Evolutionary conservation across 2,113 vertebrate species (phyloP), one percentile per base, ranked within the genome.

Genomic region (Grantiella picta): DNA sequence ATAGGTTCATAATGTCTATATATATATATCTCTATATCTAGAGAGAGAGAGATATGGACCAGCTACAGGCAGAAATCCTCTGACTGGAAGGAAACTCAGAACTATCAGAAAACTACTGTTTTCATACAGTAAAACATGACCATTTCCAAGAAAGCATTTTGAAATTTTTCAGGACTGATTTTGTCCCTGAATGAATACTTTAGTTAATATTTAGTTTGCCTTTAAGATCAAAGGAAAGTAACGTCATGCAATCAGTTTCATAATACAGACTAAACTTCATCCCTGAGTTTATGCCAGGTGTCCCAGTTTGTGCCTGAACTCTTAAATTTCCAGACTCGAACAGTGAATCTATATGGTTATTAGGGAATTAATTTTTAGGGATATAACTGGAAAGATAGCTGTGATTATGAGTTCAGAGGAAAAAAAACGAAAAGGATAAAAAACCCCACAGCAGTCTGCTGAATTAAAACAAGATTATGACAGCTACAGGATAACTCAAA

Each of bases 41-140:
- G n/a, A n/a, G n/a, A 1, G 8, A 11, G 28, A 20, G 8, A 11
- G 29, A 20, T 8, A 6, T 1, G 6, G 33, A 63, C 17, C 28
- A 80, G 15, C 47, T 8, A 63, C 6, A 78, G 42, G 24, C 28
- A 94, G 35, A 18, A 65, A 61, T 66, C 15, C 25, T 69, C 18
- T 44, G 35, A 40, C 9, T 42, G 24, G 3, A 61, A 12, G 24
- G 22, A 40, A 45, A 11, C 20, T 53, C 19, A 25, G 2, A 36
- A 44, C 44, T 59, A n/a, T 5, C 52, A 66, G 44, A 44, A 73
- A 81, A 33, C 27, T 23, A 3, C 10, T n/a, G 2, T 29, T 66
- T 59, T 25, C 4, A 54, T 23, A 38, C 5, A 25, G 12, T 9
- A 91, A 82, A 86, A 70, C 3, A 40, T 0, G 2, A 9, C 23